Conservation (phyloP, 2,888 invertebrate genomes). For the Drosophila fulvimacula region DNA sequence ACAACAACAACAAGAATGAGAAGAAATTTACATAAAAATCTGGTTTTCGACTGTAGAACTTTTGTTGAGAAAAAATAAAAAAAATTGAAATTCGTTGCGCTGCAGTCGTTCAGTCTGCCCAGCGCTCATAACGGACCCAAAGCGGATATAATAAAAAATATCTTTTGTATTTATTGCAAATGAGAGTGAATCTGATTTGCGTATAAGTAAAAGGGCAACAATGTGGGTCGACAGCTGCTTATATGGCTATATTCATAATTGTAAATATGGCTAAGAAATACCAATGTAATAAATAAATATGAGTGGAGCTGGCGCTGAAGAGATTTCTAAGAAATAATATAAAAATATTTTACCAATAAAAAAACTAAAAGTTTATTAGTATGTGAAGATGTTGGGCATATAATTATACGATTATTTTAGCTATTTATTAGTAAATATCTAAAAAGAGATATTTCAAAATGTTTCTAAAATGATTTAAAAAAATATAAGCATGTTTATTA, state of each 20-base stretch:
- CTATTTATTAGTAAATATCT: neutral
- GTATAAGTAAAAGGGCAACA: conserved; percentile 2
- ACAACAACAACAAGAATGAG: conserved; percentile 25
- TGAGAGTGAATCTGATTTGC: conserved; percentile 61
- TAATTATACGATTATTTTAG: neutral
- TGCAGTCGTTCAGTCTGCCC: conserved; percentile 35
- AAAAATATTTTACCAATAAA: too few relatives aligned
- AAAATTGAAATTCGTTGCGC: conserved; percentile 19
- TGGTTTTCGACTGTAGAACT: conserved; percentile 61
- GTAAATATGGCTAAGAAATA: neutral
- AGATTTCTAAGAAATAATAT: too few relatives aligned
- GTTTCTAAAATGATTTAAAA: neutral
- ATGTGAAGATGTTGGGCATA: neutral
- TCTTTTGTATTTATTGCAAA: conserved; percentile 16
- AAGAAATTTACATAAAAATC: conserved; percentile 73
- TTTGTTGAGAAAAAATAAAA: conserved; percentile 17
- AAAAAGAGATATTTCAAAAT: neutral
- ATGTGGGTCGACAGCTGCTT: neutral
- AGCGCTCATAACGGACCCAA: conserved; percentile 34
- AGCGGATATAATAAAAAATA: conserved; percentile 40
- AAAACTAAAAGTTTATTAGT: neutral
- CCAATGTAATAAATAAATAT: neutral
- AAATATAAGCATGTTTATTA: too few relatives aligned
- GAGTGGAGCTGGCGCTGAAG: neutral
- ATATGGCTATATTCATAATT: neutral